Evolutionary conservation across 2,113 vertebrate genomes (phyloP).

Genomic region (Nannospalax galili): DNA sequence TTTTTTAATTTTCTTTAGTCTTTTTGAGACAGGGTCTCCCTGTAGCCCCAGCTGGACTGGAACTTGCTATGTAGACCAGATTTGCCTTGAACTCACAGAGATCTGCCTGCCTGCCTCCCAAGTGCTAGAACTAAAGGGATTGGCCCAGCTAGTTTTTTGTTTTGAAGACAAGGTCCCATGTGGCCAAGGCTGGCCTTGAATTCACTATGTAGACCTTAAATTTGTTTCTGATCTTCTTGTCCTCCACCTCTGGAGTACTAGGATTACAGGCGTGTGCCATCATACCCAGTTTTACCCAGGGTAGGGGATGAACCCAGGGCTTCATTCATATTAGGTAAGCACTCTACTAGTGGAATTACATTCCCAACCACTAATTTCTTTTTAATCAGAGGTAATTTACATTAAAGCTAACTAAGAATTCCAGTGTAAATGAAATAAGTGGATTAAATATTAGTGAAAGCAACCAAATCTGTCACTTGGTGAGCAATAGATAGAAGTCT

Average conservation of each 20-base stretch:
- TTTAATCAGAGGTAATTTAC: neutral
- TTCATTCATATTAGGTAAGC: neutral
- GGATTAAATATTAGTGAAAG: neutral
- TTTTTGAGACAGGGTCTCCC: neutral
- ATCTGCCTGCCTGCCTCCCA: too few species aligned
- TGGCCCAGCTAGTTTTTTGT: too few species aligned
- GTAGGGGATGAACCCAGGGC: neutral
- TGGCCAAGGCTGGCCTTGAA: neutral
- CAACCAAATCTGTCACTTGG: neutral
- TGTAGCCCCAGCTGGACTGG: too few species aligned
- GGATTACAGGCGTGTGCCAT: neutral
- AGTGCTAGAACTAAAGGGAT: too few species aligned
- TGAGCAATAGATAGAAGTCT: neutral
- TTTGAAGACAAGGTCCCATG: too few species aligned
- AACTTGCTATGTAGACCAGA: too few species aligned
- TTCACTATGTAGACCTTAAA: neutral
- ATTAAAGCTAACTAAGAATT: neutral
- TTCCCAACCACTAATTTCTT: constrained; percentile 6
- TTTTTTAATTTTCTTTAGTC: neutral
- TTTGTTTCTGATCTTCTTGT: neutral
- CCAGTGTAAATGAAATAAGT: neutral
- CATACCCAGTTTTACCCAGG: neutral
- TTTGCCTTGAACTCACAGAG: too few species aligned
- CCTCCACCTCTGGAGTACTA: too few species aligned
- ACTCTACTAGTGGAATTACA: neutral